Evolutionary conservation across 2,888 invertebrate genomes (phyloP).

Genomic region (Lepidochrysops patricia): DNA sequence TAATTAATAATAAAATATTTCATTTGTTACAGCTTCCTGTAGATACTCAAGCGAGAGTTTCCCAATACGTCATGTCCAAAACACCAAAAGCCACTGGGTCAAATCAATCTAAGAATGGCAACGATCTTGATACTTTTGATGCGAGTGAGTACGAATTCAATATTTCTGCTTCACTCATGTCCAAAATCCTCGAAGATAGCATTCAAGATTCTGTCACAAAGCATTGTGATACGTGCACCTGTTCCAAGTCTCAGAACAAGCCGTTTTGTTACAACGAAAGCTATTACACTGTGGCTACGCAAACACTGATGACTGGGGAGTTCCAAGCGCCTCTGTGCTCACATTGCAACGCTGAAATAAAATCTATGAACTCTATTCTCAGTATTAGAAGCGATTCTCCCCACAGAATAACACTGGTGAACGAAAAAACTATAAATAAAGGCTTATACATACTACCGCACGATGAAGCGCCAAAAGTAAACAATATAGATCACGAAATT

Average conservation of each 20-base stretch:
- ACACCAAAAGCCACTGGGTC: slow-evolving; percentile 59
- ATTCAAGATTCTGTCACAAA: slow-evolving; percentile 87
- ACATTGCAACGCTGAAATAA: slow-evolving; percentile 76
- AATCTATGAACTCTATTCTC: slow-evolving; percentile 52
- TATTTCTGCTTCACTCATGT: slow-evolving; percentile 91
- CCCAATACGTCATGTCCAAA: slow-evolving; percentile 82
- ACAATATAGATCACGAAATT: slow-evolving; percentile 23
- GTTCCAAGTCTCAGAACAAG: slow-evolving; percentile 73
- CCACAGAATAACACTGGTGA: slow-evolving; percentile 46
- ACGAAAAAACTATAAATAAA: slow-evolving; percentile 43
- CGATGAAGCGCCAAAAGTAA: slow-evolving; percentile 22
- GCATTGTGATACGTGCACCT: slow-evolving; percentile 89
- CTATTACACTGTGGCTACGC: slow-evolving; percentile 77
- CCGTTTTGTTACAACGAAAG: slow-evolving; percentile 71
- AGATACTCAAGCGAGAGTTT: slow-evolving; percentile 93
- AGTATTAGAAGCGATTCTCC: slow-evolving; percentile 58
- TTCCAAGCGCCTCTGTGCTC: slow-evolving; percentile 71
- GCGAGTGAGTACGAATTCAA: slow-evolving; percentile 79
- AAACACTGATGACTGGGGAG: slow-evolving; percentile 70
- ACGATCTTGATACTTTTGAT: slow-evolving; percentile 65
- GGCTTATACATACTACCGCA: slow-evolving; percentile 51
- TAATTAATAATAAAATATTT: background rate
- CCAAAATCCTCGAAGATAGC: slow-evolving; percentile 91
- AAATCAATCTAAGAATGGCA: slow-evolving; percentile 52
- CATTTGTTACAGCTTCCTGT: slow-evolving; percentile 81